Conservation (phyloP, 1,140 invertebrate genomes). For the Aphelenchoides avenae region DNA sequence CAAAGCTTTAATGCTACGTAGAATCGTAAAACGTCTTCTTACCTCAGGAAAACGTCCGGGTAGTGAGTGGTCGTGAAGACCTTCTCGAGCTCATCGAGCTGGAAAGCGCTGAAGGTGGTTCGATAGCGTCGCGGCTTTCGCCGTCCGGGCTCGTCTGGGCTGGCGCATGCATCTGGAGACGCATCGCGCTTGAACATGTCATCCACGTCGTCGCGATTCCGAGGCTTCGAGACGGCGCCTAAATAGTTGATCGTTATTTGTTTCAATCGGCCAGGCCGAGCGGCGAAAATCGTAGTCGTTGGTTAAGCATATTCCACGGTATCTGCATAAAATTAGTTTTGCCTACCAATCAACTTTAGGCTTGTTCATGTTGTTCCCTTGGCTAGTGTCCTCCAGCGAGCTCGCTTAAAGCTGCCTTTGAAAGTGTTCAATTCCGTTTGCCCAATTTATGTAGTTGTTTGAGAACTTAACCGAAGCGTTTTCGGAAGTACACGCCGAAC, state of each 20-base stretch:
- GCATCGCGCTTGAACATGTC: background rate
- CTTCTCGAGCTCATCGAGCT: conserved; percentile 88
- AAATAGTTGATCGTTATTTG: conserved; percentile 6
- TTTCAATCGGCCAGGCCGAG: too few species aligned
- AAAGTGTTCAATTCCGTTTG: too few species aligned
- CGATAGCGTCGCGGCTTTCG: conserved; percentile 82
- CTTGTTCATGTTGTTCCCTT: too few species aligned
- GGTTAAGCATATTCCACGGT: too few species aligned
- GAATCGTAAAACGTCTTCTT: background rate
- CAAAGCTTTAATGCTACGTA: background rate
- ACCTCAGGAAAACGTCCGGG: conserved; percentile 88
- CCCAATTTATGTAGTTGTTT: too few species aligned
- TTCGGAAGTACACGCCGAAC: too few species aligned
- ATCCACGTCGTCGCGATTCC: background rate
- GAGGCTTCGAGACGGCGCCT: background rate
- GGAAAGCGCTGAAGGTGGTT: conserved; percentile 88
- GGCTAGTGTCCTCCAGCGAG: too few species aligned
- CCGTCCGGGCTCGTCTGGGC: conserved; percentile 29
- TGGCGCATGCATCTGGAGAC: background rate
- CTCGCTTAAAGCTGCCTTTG: too few species aligned
- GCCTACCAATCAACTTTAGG: too few species aligned
- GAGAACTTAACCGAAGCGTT: too few species aligned
- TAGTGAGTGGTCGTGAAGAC: conserved; percentile 96
- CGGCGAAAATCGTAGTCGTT: too few species aligned
- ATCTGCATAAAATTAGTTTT: too few species aligned